Base-by-base conservation (phyloP, 2,113 vertebrate genomes). In the Tachysurus vachellii region DNA sequence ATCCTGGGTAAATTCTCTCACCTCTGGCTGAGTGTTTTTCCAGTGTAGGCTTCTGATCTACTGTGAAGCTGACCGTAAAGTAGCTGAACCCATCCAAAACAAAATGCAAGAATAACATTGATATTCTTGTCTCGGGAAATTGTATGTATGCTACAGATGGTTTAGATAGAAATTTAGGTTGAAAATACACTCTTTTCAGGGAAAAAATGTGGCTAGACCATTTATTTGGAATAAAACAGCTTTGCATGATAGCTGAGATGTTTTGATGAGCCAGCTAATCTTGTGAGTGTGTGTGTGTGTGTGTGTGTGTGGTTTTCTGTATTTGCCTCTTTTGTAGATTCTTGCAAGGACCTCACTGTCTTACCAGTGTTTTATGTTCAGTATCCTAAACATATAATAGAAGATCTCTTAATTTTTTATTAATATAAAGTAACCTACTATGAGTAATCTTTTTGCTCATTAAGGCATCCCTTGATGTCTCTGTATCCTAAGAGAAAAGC, bases 401-500 rank as follows among this genome's bases (percentile, higher is more conserved):
- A 36, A 8, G 54, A 36, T 57, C 16, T 81, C 31, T 42, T 80
- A 80, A 31, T n/a, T 47, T 76, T 50, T 50, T 79, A 50, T 62
- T 85, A 53, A 68, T 79, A 76, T 21, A 28, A 75, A 28, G 10
- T 54, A 86, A 64, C 3, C 19, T 36, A 47, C 12, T 31, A 16
- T 28, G 75, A 64, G 57, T 57, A 36, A 59, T 61, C 31, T 59
- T 77, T 59, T 4, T 85, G 66, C 61, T 21, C 54, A 70, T 80
- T 57, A 75, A 73, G 54, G 64, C 16, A 82, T 64, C 70, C 36
- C 36, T 53, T 56, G 62, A 11, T 64, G 47, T 80, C 57, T 14
- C 83, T 56, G 79, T 73, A 56, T 42, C 31, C 80, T 71, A 17
- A 61, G 84, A 62, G 61, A 36, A 91, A 85, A 88, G 89, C 89